Evolutionary conservation across 2,797 vertebrate genomes (phyloP), one percentile per base, ranked within the genome.

Genomic region (Lithobates sylvaticus): DNA sequence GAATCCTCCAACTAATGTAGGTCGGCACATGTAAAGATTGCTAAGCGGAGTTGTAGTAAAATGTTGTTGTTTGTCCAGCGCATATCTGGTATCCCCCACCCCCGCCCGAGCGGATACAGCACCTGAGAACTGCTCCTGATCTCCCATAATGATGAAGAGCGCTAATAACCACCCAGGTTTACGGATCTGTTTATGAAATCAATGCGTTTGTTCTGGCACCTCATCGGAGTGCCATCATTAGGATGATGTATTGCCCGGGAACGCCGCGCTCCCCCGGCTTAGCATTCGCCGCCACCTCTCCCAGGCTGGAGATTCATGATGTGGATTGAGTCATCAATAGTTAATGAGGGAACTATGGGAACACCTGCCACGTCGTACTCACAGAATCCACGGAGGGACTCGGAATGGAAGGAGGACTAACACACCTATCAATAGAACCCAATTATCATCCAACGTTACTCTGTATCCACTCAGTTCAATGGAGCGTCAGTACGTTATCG

Each of bases 311-410:
- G 79, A 86, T 82, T 69, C 50, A 72, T 64, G 65, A 77, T 82
- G 18, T 27, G 71, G 79, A 86, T 71, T 76, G 78, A 86, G 34
- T 81, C 78, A 47, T 86, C 81, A 81, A 86, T 86, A 81, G 71
- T 86, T 81, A 86, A 86, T 81, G 73, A 76, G 64, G 84, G 76
- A 67, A 76, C 68, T 71, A 86, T 75, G 58, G 39, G 44, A 73
- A 71, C 84, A 86, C 72, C 78, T 81, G 65, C 84, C 81, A 32
- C 34, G 50, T 50, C 70, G 7, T 39, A 15, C 78, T 15, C 58
- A 32, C 47, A 36, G 54, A 73, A 27, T n/a, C 27, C 75, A 9
- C 4, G 27, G n/a, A 27, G 12, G 61, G 61, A 26, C 21, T 64
- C 8, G n/a, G 21, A 58, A 58, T 1, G 54, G 21, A 58, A 58